A percentile compares a stretch with the other conserved stretches of the same genome.
Evolutionary conservation across 2,888 invertebrate species (phyloP).

Genomic region (Stenoptilia bipunctidactyla): DNA sequence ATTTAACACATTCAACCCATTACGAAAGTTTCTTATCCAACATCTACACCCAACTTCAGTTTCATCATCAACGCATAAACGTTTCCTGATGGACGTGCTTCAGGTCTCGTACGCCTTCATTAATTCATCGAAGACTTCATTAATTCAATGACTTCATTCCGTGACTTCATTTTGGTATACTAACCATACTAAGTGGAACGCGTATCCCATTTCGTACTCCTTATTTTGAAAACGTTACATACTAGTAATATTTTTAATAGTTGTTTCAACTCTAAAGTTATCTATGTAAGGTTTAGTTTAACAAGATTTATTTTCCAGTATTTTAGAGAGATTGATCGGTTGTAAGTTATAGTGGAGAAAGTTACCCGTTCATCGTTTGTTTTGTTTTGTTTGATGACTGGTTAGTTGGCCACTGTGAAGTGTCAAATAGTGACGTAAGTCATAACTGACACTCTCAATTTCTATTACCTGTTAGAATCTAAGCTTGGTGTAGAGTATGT

Average conservation of each 20-base stretch:
- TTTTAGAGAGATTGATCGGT: constrained; percentile 33
- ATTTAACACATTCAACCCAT: too few relatives aligned
- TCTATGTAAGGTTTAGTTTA: not conserved
- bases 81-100: not conserved
- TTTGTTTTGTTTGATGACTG: constrained; percentile 30
- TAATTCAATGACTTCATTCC: not conserved
- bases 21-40: too few relatives aligned
- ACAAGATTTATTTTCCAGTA: not conserved
- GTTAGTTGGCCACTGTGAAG: constrained; percentile 30
- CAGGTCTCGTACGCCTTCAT: not conserved
- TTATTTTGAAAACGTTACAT: not conserved
- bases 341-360: constrained; percentile 41
- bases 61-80: too few relatives aligned
- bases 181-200: not conserved
- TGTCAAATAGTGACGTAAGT: constrained; percentile 44
- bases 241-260: not conserved
- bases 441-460: constrained; percentile 48
- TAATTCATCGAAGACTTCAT: not conserved
- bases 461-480: constrained; percentile 25
- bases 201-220: not conserved
- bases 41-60: too few relatives aligned
- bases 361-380: constrained; percentile 28
- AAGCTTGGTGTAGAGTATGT: too few relatives aligned
- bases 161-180: not conserved
- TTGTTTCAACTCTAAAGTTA: not conserved